A percentile compares a stretch with the other conserved stretches of the same genome.
Evolutionary conservation across 2,888 invertebrate genomes (phyloP).

Genomic region (Drosophila pullipes): DNA sequence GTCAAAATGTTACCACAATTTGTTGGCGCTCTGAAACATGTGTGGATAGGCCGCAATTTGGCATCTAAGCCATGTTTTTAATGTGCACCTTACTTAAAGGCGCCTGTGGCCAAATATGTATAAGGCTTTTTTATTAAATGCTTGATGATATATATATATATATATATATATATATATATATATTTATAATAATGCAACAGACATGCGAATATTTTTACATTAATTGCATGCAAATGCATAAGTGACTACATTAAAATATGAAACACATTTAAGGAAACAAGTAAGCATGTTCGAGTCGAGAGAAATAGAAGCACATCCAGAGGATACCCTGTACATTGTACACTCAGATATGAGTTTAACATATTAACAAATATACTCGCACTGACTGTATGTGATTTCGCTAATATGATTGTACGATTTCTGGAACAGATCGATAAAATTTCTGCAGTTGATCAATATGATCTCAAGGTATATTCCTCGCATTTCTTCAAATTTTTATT

Average conservation of each 20-base stretch:
- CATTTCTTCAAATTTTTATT: neutral
- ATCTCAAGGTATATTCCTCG: neutral
- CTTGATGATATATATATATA: neutral
- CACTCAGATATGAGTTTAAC: neutral
- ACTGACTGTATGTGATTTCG: too few relatives aligned
- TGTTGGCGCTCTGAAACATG: neutral
- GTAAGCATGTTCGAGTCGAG: neutral
- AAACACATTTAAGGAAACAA: conserved; percentile 17
- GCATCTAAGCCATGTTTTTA: conserved; percentile 34
- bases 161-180: neutral
- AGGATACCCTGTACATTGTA: neutral
- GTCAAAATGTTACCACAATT: conserved; percentile 19
- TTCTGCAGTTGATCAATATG: neutral
- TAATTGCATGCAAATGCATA: conserved; percentile 59
- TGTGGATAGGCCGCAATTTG: neutral
- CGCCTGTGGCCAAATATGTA: conserved; percentile 28
- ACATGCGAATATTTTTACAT: conserved; percentile 57
- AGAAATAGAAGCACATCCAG: neutral
- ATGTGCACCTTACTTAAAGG: conserved; percentile 56
- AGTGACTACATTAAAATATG: conserved; percentile 61
- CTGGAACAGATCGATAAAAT: too few relatives aligned
- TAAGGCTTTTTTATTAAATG: conserved; percentile 27
- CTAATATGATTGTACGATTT: too few relatives aligned
- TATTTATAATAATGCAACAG: conserved; percentile 35
- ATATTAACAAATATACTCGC: too few relatives aligned